A percentile compares a stretch with the other conserved stretches of the same genome.
These are phyloP conservation scores for Nothobranchius furzeri DNA, from an alignment of 2,113 vertebrate genomes.

Conservation along the genomic window DNA sequence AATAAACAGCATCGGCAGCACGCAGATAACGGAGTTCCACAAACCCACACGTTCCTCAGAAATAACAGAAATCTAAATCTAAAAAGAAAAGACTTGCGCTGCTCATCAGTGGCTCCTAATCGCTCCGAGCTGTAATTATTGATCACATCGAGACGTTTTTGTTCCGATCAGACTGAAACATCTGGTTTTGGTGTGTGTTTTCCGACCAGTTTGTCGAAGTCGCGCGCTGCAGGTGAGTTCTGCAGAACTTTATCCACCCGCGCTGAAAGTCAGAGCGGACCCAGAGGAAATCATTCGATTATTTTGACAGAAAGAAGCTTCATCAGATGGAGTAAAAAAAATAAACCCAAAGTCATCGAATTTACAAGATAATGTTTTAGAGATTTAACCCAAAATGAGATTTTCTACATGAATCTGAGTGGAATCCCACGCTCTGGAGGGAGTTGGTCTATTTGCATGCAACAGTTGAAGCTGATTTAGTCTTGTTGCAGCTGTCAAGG, in stretches of 20 bases:
- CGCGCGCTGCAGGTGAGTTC: slow-evolving; percentile 27
- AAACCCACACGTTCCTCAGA: no score
- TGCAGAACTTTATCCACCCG: slow-evolving; percentile 26
- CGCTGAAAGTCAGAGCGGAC: neutral
- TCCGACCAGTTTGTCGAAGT: no score
- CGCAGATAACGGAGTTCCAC: no score
- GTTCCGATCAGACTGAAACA: no score
- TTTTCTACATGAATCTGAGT: no score
- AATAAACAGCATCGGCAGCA: neutral
- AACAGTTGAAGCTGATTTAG: slow-evolving; percentile 47
- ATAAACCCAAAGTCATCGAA: neutral
- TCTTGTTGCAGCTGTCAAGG: slow-evolving; percentile 59
- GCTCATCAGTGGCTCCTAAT: no score
- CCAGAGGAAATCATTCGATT: slow-evolving; percentile 3
- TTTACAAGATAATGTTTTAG: neutral
- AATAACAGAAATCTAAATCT: no score
- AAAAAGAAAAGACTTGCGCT: no score
- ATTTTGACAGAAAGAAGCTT: neutral
- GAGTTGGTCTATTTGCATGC: slow-evolving; percentile 7
- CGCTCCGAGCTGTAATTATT: no score
- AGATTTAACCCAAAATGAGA: neutral
- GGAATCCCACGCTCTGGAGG: neutral
- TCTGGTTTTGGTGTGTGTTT: no score
- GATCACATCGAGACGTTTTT: no score
- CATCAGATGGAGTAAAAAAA: neutral